Conservation (phyloP, 2,797 vertebrate genomes). For the Urosaurus nigricauda region DNA sequence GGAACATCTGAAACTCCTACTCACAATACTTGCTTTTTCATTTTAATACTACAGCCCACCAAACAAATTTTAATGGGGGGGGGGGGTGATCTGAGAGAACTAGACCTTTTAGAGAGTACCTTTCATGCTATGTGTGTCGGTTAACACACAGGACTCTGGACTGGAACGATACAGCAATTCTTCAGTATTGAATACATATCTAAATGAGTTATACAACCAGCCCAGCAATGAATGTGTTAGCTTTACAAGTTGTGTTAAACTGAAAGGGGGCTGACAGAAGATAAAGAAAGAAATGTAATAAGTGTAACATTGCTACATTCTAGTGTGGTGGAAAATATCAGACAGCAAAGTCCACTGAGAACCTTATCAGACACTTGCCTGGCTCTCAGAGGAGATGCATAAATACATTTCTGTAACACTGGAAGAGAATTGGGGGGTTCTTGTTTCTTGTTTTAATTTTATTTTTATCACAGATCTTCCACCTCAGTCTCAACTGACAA, state of each 20-base stretch:
- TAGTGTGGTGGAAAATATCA: slow-evolving; percentile 44
- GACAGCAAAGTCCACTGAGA: slow-evolving; percentile 8
- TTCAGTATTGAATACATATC: not conserved
- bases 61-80: not conserved
- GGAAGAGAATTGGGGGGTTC: slow-evolving; percentile 26
- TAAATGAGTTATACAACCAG: not conserved
- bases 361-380: slow-evolving; percentile 46
- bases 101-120: not conserved
- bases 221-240: slow-evolving; percentile 48
- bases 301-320: slow-evolving; percentile 26
- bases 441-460: slow-evolving; percentile 41
- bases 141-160: not conserved
- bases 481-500: slow-evolving; percentile 20
- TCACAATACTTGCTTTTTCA: not conserved
- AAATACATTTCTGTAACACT: slow-evolving; percentile 32
- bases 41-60: not conserved
- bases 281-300: slow-evolving; percentile 42
- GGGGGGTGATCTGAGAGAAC: not conserved
- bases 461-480: slow-evolving; percentile 33
- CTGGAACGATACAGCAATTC: not conserved
- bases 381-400: slow-evolving; percentile 23
- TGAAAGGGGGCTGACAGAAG: slow-evolving; percentile 26
- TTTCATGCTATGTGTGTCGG: not conserved
- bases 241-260: slow-evolving; percentile 39
- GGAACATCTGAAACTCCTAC: not conserved